phyloP scores from a whole-genome alignment of 2,888 invertebrate species.

The Drosophila kanekoi region DNA sequence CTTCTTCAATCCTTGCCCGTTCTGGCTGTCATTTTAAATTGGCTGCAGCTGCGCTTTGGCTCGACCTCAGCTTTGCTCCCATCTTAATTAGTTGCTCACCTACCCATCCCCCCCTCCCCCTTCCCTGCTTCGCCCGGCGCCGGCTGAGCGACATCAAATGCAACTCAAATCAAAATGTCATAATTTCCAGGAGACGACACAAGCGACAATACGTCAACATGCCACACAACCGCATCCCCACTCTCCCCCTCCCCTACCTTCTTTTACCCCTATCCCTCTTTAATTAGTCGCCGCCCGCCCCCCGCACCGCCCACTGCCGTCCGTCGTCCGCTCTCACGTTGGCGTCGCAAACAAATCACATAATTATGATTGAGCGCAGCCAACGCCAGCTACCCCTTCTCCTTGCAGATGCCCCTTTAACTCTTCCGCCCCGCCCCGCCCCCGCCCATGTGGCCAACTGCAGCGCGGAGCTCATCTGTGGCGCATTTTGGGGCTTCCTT shows the following conservation, averaged over 20 bases:
- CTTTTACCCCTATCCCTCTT: conserved; percentile 18
- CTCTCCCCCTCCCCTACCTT: not conserved
- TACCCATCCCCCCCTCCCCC: not conserved
- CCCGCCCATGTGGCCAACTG: not conserved
- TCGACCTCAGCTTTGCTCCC: conserved; percentile 22
- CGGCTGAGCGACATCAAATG: conserved; percentile 80
- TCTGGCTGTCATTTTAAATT: conserved; percentile 28
- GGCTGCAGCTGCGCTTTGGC: conserved; percentile 43
- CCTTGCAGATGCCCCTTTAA: not conserved
- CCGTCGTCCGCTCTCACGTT: conserved; percentile 18
- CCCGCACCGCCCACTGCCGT: conserved; percentile 3
- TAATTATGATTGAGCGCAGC: conserved; percentile 83
- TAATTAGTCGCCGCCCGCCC: conserved; percentile 63
- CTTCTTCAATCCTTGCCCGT: conserved; percentile 1
- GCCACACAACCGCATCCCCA: conserved; percentile 5
- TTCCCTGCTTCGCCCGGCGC: conserved; percentile 57
- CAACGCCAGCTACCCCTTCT: conserved; percentile 30
- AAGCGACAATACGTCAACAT: conserved; percentile 83
- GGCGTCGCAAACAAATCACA: conserved; percentile 82
- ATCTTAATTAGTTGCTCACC: conserved; percentile 53
- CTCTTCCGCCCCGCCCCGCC: not conserved
- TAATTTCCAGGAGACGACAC: conserved; percentile 78
- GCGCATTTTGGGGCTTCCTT: conserved; percentile 71
- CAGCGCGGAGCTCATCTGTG: conserved; percentile 16
- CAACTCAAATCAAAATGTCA: conserved; percentile 83